phyloP scores from a whole-genome alignment of 2,113 vertebrate genomes.

The Cololabis saira region DNA sequence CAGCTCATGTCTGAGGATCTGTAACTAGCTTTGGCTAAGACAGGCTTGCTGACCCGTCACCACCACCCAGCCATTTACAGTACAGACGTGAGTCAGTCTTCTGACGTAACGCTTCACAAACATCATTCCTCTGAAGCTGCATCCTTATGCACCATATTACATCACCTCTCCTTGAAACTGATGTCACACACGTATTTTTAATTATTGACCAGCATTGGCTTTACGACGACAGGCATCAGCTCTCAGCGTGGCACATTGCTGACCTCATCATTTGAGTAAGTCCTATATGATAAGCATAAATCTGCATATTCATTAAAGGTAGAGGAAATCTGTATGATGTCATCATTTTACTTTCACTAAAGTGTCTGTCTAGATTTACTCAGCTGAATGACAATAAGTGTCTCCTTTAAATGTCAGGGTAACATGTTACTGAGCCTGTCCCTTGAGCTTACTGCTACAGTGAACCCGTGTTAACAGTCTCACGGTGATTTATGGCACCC shows the following conservation, averaged over 20 bases:
- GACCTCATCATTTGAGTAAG: constrained; percentile 56
- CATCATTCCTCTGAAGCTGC: constrained; percentile 2
- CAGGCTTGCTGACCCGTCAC: too few relatives aligned
- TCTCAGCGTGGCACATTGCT: constrained; percentile 43
- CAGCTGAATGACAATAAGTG: constrained; percentile 23
- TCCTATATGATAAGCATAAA: constrained; percentile 55
- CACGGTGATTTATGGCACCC: constrained; percentile 30
- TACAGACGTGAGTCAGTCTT: neutral
- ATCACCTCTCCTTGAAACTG: constrained; percentile 32
- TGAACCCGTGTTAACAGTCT: constrained; percentile 33
- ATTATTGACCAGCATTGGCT: constrained; percentile 32
- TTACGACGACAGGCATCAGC: constrained; percentile 42
- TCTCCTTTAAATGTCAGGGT: constrained; percentile 6
- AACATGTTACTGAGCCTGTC: constrained; percentile 13
- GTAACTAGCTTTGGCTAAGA: too few relatives aligned
- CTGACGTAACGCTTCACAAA: neutral
- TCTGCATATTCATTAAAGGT: constrained; percentile 50
- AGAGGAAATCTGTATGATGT: constrained; percentile 42
- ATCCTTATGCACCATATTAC: constrained; percentile 4
- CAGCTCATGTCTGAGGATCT: too few relatives aligned
- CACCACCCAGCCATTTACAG: too few relatives aligned
- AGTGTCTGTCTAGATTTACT: constrained; percentile 24
- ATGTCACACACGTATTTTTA: constrained; percentile 22
- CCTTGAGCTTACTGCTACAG: constrained; percentile 13
- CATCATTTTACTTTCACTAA: constrained; percentile 37